Evolutionary conservation across 1,140 invertebrate genomes (phyloP).

Genomic region (Arctopsyche grandis): DNA sequence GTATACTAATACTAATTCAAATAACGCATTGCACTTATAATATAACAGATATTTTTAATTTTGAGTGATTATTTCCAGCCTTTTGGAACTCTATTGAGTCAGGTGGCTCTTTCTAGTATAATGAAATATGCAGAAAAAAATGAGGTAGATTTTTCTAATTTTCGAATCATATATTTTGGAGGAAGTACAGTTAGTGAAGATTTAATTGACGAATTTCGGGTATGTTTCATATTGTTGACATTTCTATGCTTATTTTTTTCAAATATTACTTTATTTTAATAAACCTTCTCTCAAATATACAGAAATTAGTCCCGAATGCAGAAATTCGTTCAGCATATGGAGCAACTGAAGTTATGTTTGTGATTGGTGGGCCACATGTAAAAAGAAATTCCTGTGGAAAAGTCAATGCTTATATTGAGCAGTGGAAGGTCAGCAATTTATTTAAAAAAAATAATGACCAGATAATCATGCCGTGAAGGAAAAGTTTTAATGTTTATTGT

Average conservation of each 20-base stretch:
- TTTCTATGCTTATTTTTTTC: background rate
- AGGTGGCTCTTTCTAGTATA: background rate
- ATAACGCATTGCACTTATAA: too few relatives aligned
- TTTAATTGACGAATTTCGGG: background rate
- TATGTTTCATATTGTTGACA: background rate
- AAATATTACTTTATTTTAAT: background rate
- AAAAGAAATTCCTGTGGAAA: background rate
- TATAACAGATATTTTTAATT: too few relatives aligned
- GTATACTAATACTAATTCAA: background rate
- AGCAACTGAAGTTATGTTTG: conserved; percentile 18
- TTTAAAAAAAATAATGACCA: too few relatives aligned
- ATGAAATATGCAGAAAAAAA: background rate
- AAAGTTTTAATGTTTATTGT: background rate
- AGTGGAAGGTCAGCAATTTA: conserved; percentile 34
- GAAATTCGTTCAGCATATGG: background rate
- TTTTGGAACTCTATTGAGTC: background rate
- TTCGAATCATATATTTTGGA: background rate
- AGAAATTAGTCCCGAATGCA: background rate
- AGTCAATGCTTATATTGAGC: background rate
- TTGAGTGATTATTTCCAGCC: conserved; percentile 24
- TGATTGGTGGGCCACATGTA: background rate
- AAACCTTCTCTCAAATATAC: background rate
- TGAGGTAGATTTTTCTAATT: conserved; percentile 12
- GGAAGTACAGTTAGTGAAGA: conserved; percentile 22
- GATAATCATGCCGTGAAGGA: too few relatives aligned